These are phyloP conservation scores for Microtus montanus DNA, from an alignment of 2,113 vertebrate genomes.

Conservation along the genomic window DNA sequence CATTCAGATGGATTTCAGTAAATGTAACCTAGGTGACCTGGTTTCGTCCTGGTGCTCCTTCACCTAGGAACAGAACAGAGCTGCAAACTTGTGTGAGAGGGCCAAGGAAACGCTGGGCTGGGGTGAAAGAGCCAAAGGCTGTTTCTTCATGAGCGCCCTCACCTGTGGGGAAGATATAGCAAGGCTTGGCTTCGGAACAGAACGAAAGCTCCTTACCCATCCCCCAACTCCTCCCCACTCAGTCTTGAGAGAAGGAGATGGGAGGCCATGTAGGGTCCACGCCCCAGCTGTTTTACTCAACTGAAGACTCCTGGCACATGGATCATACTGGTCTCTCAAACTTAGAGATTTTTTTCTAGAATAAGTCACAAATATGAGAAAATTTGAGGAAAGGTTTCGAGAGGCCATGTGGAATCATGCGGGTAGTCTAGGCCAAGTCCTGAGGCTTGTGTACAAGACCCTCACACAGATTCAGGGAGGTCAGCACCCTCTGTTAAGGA, in stretches of 20 bases:
- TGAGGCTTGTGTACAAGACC: background rate
- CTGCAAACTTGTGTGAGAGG: background rate
- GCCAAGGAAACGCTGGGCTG: background rate
- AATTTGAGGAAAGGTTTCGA: background rate
- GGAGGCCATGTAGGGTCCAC: background rate
- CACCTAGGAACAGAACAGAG: background rate
- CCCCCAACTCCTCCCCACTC: background rate
- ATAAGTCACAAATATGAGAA: background rate
- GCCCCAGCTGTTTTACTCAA: background rate
- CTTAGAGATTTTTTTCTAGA: background rate
- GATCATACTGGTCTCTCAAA: background rate
- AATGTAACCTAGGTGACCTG: background rate
- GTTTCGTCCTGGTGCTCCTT: accelerated
- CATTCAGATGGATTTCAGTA: background rate
- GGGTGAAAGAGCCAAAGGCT: background rate
- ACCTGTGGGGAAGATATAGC: background rate
- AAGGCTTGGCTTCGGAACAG: background rate
- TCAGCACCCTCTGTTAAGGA: background rate
- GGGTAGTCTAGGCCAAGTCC: background rate
- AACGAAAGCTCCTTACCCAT: background rate
- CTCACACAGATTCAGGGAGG: background rate
- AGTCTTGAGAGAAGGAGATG: background rate
- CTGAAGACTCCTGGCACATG: background rate
- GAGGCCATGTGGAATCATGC: background rate
- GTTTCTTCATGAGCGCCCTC: background rate